Evolutionary conservation across 2,797 vertebrate species (phyloP).

Genomic region (Molossus molossus): DNA sequence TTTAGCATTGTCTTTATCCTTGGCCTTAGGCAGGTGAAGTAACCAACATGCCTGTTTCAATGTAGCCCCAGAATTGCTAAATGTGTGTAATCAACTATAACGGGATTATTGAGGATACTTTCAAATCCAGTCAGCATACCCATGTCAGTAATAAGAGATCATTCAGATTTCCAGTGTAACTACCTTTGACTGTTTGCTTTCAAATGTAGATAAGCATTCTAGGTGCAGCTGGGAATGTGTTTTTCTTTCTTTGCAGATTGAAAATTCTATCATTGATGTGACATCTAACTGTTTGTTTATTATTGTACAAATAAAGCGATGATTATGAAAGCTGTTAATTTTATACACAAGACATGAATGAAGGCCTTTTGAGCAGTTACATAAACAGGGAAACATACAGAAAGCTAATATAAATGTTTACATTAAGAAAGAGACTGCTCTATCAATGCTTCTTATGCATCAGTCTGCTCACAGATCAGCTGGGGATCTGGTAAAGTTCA

Average conservation of each 20-base stretch:
- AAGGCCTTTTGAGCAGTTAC: conserved; percentile 63
- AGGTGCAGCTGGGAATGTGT: not conserved
- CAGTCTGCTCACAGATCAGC: conserved; percentile 43
- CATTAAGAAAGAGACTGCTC: conserved; percentile 19
- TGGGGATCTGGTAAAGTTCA: not conserved
- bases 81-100: not conserved
- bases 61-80: not conserved
- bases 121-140: not conserved
- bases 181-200: conserved; percentile 44
- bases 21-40: not conserved
- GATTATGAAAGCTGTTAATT: conserved; percentile 70
- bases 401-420: conserved; percentile 74
- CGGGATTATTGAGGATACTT: conserved; percentile 28
- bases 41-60: not conserved
- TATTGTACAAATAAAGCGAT: conserved; percentile 58
- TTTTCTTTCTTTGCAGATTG: conserved; percentile 43
- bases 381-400: conserved; percentile 68
- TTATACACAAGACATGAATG: conserved; percentile 61
- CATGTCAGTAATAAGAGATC: not conserved
- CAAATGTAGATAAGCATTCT: not conserved
- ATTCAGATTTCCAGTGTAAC: not conserved
- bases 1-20: not conserved
- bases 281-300: conserved; percentile 59
- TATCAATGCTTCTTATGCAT: not conserved
- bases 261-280: conserved; percentile 48